A percentile compares a stretch with the other conserved stretches of the same genome.
Conservation (phyloP, 92 coral and sea anemone genomes). For the Parazoanthus atlanticus region DNA sequence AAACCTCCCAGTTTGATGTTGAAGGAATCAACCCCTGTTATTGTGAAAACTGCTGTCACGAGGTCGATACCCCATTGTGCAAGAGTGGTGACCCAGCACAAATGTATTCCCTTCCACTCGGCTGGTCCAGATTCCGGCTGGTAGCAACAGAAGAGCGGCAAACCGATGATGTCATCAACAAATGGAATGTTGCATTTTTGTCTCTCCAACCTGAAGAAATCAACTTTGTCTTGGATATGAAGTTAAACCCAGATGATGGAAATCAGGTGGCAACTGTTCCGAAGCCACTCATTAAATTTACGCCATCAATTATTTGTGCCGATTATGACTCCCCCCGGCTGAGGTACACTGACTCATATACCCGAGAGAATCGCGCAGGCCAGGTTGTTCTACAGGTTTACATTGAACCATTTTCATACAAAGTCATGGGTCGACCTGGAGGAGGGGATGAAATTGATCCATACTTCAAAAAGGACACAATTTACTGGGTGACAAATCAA, state of each 20-base stretch:
- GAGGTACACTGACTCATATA: constrained; percentile 75
- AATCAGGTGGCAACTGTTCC: constrained; percentile 56
- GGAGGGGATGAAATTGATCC: constrained; percentile 96
- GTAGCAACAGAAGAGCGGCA: constrained; percentile 49
- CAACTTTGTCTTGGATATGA: constrained; percentile 57
- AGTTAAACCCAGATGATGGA: constrained; percentile 56
- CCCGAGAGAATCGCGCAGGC: constrained; percentile 77
- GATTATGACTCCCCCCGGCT: constrained; percentile 84
- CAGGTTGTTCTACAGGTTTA: constrained; percentile 90
- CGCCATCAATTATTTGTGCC: constrained; percentile 98
- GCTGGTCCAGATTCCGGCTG: constrained; percentile 95
- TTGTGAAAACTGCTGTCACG: constrained; percentile 94
- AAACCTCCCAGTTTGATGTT: constrained; percentile 76
- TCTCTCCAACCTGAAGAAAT: constrained; percentile 71
- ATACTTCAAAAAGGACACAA: constrained; percentile 82
- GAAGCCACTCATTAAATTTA: constrained; percentile 86
- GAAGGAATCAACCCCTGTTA: constrained; percentile 92
- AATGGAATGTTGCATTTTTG: constrained; percentile 95
- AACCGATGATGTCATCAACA: constrained; percentile 42
- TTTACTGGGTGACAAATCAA: constrained; percentile 96
- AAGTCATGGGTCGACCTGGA: constrained; percentile 93
- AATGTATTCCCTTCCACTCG: constrained; percentile 91
- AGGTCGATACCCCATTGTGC: constrained; percentile 91
- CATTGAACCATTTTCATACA: constrained; percentile 90
- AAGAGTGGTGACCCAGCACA: constrained; percentile 93